A percentile compares a stretch with the other conserved stretches of the same genome.
phyloP scores from a whole-genome alignment of 1,140 invertebrate species.

The Sinonovacula constricta region DNA sequence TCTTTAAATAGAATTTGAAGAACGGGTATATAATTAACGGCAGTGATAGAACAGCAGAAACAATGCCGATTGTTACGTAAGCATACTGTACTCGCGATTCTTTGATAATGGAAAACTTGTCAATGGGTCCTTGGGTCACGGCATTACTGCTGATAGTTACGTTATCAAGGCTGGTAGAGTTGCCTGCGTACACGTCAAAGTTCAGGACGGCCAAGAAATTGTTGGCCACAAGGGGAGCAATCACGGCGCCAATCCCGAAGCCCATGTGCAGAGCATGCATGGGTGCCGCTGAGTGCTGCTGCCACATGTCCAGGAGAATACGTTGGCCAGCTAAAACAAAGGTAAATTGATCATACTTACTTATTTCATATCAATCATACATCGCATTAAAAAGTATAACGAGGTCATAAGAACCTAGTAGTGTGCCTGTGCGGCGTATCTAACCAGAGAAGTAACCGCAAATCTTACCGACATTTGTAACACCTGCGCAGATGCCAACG shows the following conservation, averaged over 20 bases:
- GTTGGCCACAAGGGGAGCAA: conserved; percentile 52
- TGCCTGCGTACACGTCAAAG: too few species aligned
- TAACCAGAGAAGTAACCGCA: background rate
- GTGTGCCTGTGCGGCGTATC: background rate
- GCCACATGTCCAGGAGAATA: conserved; percentile 53
- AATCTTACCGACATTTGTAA: conserved; percentile 35
- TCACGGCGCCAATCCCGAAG: conserved; percentile 57
- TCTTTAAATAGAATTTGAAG: background rate
- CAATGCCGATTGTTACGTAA: conserved; percentile 44
- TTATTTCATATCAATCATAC: background rate
- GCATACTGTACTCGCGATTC: conserved; percentile 49
- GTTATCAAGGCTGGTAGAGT: too few species aligned
- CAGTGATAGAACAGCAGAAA: conserved; percentile 19
- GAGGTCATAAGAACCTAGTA: background rate
- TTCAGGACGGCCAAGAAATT: conserved; percentile 48
- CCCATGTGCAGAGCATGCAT: conserved; percentile 60
- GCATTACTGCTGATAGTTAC: too few species aligned
- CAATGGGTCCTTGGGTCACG: too few species aligned
- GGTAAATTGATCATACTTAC: background rate
- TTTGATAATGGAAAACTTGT: too few species aligned
- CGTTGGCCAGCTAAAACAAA: conserved; percentile 54
- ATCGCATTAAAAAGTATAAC: background rate
- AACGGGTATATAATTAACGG: conserved; percentile 46
- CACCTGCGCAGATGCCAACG: conserved; percentile 7
- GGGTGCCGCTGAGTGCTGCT: conserved; percentile 43